phyloP scores from a whole-genome alignment of 2,797 vertebrate species.

The Spondyliosoma cantharus region DNA sequence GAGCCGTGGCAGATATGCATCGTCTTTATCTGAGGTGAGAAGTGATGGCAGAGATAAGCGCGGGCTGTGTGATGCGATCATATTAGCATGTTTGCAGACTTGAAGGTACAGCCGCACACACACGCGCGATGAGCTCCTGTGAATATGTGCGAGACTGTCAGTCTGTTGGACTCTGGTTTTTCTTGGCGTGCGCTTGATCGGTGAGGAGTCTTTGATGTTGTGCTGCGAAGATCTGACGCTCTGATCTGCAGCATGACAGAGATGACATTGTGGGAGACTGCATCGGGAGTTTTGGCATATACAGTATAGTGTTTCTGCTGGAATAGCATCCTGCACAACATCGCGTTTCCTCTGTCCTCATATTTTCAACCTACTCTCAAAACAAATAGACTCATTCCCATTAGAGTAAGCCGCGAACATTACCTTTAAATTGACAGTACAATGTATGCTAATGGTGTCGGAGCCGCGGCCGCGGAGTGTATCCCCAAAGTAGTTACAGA shows the following conservation, averaged over 20 bases:
- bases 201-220: conserved; percentile 71
- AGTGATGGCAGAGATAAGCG: conserved; percentile 41
- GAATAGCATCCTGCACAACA: conserved; percentile 22
- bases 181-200: conserved; percentile 49
- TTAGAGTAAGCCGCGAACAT: conserved; percentile 66
- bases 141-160: conserved; percentile 53
- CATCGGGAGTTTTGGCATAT: conserved; percentile 42
- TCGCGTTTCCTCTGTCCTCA: conserved; percentile 43
- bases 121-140: conserved; percentile 44
- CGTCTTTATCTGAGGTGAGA: conserved; percentile 38
- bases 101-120: conserved; percentile 23
- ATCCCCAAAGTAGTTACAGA: conserved; percentile 73
- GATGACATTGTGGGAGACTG: conserved; percentile 56
- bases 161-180: conserved; percentile 44
- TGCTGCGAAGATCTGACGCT: conserved; percentile 61
- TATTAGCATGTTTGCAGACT: conserved; percentile 43
- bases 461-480: conserved; percentile 32
- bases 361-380: conserved; percentile 38
- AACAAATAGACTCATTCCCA: conserved; percentile 65
- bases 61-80: conserved; percentile 45
- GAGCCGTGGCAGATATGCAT: conserved; percentile 20
- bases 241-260: conserved; percentile 69
- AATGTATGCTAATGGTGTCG: conserved; percentile 62
- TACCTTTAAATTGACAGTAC: conserved; percentile 69
- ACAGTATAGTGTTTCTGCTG: conserved; percentile 31